These are phyloP conservation scores for Spea hammondii DNA, from an alignment of 2,797 vertebrate species.

Conservation along the genomic window DNA sequence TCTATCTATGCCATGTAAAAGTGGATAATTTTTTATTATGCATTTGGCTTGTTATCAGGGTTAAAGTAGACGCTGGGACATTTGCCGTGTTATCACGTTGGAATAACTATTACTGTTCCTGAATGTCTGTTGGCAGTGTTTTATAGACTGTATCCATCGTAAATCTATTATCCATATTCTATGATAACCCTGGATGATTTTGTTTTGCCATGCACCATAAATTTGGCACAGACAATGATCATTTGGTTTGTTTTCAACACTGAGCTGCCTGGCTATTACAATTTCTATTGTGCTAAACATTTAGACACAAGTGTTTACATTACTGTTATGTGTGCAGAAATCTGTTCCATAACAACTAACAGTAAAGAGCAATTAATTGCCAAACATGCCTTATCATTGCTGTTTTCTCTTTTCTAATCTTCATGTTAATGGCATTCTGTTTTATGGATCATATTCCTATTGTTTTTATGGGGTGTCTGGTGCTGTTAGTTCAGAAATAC, in stretches of 20 bases:
- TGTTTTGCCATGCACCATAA: constrained; percentile 20
- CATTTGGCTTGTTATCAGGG: not conserved
- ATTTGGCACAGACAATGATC: constrained; percentile 38
- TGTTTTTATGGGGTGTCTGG: not conserved
- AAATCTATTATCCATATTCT: constrained; percentile 26
- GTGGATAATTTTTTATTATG: constrained; percentile 4
- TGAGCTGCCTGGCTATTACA: constrained; percentile 36
- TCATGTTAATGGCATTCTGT: not conserved
- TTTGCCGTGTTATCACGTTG: not conserved
- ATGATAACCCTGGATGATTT: constrained; percentile 33
- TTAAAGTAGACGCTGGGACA: not conserved
- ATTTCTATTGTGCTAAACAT: constrained; percentile 42
- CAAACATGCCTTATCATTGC: constrained; percentile 29
- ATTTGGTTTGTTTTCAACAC: constrained; percentile 25
- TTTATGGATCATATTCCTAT: not conserved
- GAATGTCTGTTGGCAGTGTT: constrained; percentile 29
- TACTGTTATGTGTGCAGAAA: constrained; percentile 40
- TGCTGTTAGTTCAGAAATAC: no score
- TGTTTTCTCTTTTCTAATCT: not conserved
- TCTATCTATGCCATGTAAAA: not conserved
- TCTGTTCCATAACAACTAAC: constrained; percentile 39
- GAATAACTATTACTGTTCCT: constrained; percentile 31
- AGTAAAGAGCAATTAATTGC: constrained; percentile 42
- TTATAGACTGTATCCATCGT: constrained; percentile 32
- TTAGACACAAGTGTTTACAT: constrained; percentile 48